Evolutionary conservation across 2,113 vertebrate species (phyloP).

Genomic region (Lampris incognitus): DNA sequence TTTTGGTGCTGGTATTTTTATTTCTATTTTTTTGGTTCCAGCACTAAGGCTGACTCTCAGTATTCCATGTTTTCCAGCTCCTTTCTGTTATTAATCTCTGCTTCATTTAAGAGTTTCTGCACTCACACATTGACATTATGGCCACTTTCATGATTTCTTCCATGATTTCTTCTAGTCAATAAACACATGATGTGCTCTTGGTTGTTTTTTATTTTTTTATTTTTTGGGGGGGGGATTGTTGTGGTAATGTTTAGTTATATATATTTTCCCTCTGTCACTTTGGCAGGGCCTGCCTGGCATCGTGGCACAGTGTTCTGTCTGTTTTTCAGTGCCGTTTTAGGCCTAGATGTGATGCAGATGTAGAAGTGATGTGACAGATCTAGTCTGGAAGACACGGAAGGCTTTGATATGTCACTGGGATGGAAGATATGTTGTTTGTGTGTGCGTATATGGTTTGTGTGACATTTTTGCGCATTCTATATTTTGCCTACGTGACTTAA

Average conservation of each 20-base stretch:
- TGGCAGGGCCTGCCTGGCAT: conserved; percentile 20
- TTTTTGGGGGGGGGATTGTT: neutral
- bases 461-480: neutral
- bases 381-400: conserved; percentile 49
- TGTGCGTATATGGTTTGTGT: neutral
- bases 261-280: neutral
- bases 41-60: too few species aligned
- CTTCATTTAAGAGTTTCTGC: too few species aligned
- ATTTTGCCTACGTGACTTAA: too few species aligned
- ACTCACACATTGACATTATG: too few species aligned
- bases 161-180: conserved; percentile 1
- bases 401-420: conserved; percentile 9
- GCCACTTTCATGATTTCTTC: neutral
- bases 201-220: too few species aligned
- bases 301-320: conserved; percentile 27
- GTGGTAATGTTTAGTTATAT: conserved; percentile 8
- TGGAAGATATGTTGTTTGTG: neutral
- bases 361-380: conserved; percentile 56
- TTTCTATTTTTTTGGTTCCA: too few species aligned
- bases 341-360: conserved; percentile 50
- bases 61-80: too few species aligned
- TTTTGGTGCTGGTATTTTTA: too few species aligned
- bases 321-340: conserved; percentile 4
- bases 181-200: neutral
- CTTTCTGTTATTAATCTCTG: too few species aligned